Conservation (phyloP, 1,140 invertebrate species). For the Condylostylus longicornis region DNA sequence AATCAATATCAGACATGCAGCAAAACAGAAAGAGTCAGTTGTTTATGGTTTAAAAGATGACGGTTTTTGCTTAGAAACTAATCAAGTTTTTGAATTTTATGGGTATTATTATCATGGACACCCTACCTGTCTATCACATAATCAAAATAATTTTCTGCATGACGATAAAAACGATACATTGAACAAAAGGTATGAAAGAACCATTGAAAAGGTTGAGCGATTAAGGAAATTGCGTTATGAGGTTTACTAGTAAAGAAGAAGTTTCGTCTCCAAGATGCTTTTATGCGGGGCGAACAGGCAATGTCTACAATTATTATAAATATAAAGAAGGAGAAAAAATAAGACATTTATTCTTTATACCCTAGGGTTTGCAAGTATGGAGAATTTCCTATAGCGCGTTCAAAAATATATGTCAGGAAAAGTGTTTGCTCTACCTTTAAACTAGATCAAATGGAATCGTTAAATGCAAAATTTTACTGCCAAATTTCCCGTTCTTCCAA, state of each 20-base stretch:
- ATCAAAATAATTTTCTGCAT: neutral
- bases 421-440: too few species aligned
- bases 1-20: too few species aligned
- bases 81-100: conserved; percentile 8
- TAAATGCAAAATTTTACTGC: neutral
- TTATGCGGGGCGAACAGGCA: conserved; percentile 27
- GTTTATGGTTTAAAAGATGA: conserved; percentile 5
- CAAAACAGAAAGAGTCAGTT: too few species aligned
- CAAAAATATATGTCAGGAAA: conserved; percentile 8
- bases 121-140: neutral
- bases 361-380: conserved; percentile 19
- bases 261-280: conserved; percentile 13
- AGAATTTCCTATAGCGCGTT: conserved; percentile 26
- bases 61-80: conserved; percentile 2
- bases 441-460: neutral
- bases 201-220: too few species aligned
- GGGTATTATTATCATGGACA: too few species aligned
- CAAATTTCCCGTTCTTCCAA: neutral
- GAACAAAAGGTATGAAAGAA: conserved; percentile 3
- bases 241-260: neutral
- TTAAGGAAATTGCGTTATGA: neutral
- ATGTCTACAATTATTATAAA: conserved; percentile 17
- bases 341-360: conserved; percentile 27
- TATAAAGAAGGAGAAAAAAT: conserved; percentile 19
- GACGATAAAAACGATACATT: neutral